A percentile compares a stretch with the other conserved stretches of the same genome.
phyloP scores from a whole-genome alignment of 2,113 vertebrate species.

The Zapus hudsonius region DNA sequence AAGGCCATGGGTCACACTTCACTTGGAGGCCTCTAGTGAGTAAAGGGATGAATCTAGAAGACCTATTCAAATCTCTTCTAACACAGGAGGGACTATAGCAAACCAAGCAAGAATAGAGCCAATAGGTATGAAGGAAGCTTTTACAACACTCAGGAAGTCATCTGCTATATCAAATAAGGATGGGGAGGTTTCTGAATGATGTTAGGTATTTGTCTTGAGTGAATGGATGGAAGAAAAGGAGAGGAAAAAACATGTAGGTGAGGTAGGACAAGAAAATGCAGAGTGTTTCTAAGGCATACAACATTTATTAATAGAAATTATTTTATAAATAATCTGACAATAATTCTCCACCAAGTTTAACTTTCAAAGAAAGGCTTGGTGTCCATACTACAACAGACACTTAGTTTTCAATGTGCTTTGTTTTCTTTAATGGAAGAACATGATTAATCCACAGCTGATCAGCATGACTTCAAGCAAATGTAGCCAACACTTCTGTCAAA shows the following conservation, averaged over 20 bases:
- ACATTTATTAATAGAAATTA: background rate
- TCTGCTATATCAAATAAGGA: background rate
- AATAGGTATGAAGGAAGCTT: background rate
- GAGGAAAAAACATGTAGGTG: background rate
- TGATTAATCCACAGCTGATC: conserved; percentile 63
- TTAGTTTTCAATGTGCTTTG: conserved; percentile 63
- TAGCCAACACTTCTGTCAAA: conserved; percentile 41
- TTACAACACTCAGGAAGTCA: background rate
- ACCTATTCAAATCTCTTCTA: background rate
- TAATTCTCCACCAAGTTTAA: conserved; percentile 81
- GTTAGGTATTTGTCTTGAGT: background rate
- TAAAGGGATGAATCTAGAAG: background rate
- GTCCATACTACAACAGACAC: conserved; percentile 66
- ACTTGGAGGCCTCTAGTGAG: background rate
- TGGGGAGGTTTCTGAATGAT: background rate
- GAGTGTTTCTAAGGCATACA: background rate
- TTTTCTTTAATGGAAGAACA: conserved; percentile 54
- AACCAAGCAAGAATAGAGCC: background rate
- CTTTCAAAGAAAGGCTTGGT: conserved; percentile 74
- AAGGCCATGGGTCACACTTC: background rate
- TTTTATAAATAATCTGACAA: conserved; percentile 54
- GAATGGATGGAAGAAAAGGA: background rate
- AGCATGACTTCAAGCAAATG: conserved; percentile 28
- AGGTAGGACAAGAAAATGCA: background rate
- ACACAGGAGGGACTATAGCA: background rate